A percentile compares a stretch with the other conserved stretches of the same genome.
Conservation (phyloP, 2,113 vertebrate species). For the Sarotherodon lohbergeri region DNA sequence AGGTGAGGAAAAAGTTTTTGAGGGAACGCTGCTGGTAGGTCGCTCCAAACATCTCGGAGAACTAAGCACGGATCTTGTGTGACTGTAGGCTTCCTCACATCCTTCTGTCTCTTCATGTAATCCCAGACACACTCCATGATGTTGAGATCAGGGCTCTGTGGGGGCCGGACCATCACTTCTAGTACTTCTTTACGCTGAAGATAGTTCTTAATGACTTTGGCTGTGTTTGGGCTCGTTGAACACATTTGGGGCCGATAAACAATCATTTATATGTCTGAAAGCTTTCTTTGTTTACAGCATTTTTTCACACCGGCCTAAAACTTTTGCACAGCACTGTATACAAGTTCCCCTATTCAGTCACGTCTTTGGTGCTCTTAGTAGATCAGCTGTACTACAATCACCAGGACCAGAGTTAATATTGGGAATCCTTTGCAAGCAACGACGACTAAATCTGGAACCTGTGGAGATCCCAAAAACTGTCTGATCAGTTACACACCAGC, state of each 20-base stretch:
- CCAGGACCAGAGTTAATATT: accelerated
- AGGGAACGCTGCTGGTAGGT: not conserved
- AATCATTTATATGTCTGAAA: not conserved
- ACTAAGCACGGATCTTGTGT: not conserved
- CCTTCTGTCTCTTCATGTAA: not conserved
- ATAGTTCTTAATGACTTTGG: not conserved
- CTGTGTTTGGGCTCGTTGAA: not conserved
- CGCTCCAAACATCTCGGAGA: not conserved
- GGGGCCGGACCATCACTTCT: not conserved
- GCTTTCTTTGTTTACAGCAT: not conserved
- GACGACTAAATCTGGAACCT: not conserved
- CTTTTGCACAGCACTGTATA: not conserved
- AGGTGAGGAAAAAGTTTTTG: not conserved
- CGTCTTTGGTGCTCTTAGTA: not conserved
- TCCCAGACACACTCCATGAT: not conserved
- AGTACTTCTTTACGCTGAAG: not conserved
- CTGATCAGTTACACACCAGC: not conserved
- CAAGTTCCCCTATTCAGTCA: not conserved
- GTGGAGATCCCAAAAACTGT: not conserved
- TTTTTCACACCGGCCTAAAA: not conserved
- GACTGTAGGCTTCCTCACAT: not conserved
- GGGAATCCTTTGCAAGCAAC: not conserved
- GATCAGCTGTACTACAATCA: not conserved
- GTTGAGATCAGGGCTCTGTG: not conserved
- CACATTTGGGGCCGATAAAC: not conserved